Percentiles rank a stretch among this genome's conserved stretches.
Conservation (phyloP, 1,140 invertebrate species). For the Sinella curviseta region DNA sequence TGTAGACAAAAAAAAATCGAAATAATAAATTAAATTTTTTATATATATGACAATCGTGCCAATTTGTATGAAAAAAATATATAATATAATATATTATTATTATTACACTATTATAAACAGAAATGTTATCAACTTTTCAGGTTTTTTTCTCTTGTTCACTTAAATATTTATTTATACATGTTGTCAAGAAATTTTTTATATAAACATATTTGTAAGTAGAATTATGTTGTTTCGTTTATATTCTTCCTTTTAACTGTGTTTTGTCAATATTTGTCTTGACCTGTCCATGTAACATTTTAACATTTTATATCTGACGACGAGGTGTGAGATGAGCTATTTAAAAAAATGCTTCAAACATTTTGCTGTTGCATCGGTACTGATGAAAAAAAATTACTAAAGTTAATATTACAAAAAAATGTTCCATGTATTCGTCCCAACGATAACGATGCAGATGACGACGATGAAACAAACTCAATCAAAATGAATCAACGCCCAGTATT, state of each 20-base stretch:
- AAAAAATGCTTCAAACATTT: no score
- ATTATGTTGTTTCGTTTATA: neutral
- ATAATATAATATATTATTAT: neutral
- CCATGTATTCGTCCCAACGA: no score
- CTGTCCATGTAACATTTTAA: neutral
- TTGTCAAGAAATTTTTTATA: neutral
- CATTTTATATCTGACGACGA: neutral
- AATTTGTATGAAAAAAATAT: slow-evolving; percentile 28
- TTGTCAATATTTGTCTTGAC: neutral
- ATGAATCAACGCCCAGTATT: slow-evolving; percentile 12
- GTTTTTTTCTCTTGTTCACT: neutral
- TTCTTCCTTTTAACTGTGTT: neutral
- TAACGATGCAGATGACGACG: no score
- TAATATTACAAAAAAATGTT: no score
- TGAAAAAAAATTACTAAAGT: no score
- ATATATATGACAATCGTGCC: slow-evolving; percentile 49
- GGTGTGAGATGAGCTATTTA: no score
- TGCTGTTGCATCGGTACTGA: no score
- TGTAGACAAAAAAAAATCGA: slow-evolving; percentile 63
- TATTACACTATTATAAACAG: neutral
- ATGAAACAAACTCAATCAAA: neutral
- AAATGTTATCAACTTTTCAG: neutral
- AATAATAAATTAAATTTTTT: slow-evolving; percentile 4
- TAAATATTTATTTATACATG: neutral
- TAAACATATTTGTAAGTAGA: neutral